phyloP scores from a whole-genome alignment of 1,140 invertebrate genomes.

The Solenopsis invicta region DNA sequence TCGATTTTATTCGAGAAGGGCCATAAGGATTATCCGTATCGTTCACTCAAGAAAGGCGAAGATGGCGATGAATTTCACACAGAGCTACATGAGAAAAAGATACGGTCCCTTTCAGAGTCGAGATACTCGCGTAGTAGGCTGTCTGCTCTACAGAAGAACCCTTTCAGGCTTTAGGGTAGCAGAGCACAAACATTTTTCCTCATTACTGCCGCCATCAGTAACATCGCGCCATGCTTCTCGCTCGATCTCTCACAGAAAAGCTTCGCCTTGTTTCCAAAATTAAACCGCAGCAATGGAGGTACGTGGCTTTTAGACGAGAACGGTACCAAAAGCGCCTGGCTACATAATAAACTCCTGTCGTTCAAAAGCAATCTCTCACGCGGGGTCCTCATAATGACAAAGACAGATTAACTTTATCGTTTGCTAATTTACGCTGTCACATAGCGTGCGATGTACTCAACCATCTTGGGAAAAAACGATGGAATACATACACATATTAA shows the following conservation, averaged over 20 bases:
- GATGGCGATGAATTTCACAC: slow-evolving; percentile 39
- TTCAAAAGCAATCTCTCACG: slow-evolving; percentile 28
- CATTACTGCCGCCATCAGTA: slow-evolving; percentile 55
- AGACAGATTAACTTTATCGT: slow-evolving; percentile 37
- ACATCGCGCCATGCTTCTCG: slow-evolving; percentile 56
- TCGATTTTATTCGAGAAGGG: not conserved
- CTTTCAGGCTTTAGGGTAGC: slow-evolving; percentile 82
- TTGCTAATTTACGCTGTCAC: slow-evolving; percentile 5
- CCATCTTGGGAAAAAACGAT: slow-evolving; percentile 14
- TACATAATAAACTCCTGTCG: slow-evolving; percentile 3
- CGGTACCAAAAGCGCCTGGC: not conserved
- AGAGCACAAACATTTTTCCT: slow-evolving; percentile 79
- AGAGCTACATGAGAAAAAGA: not conserved
- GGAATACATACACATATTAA: not conserved
- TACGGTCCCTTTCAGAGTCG: slow-evolving; percentile 25
- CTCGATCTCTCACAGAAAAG: slow-evolving; percentile 77
- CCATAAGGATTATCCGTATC: not conserved
- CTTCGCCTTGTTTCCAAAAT: slow-evolving; percentile 80
- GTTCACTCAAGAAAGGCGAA: not conserved
- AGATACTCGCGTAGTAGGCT: slow-evolving; percentile 70
- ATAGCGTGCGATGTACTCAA: not conserved
- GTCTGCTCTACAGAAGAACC: slow-evolving; percentile 82
- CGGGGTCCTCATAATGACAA: not conserved
- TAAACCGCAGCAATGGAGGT: slow-evolving; percentile 77
- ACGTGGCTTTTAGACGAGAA: slow-evolving; percentile 30